Evolutionary conservation across 2,113 vertebrate species (phyloP), one percentile per base, ranked within the genome.

Genomic region (Ramphastos sulfuratus): DNA sequence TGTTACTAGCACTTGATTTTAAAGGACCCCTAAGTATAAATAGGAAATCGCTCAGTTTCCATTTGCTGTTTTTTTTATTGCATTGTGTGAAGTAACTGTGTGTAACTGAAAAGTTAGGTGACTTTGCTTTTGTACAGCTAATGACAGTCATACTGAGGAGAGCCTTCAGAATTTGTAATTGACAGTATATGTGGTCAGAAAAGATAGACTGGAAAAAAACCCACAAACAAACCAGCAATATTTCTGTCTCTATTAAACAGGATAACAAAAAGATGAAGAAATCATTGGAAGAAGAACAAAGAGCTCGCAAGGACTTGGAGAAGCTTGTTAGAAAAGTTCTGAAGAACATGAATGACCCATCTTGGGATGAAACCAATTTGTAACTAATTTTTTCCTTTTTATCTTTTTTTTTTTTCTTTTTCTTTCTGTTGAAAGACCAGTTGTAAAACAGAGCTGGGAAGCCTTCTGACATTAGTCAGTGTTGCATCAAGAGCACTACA

Each of bases 261-360:
- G 99, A 99, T 91, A 99, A 98, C 95, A 99, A 99, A 94, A 99
- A 99, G 98, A 99, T 99, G 98, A 99, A 99, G 96, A 98, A 98
- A 77, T 99, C 98, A 2, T 76, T 99, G 93, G 99, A 99, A 88
- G 99, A 99, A 85, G 99, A 99, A 84, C 99, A 99, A 95, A 98
- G 98, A 96, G 99, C 99, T 42, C 98, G 99, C 82, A 99, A 98
- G 96, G 99, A 99, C 94, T 97, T 99, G 82, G 99, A 99, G 82
- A 99, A 99, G 93, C 98, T 99, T 88, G 98, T 99, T 95, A 97
- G 98, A 95, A 99, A 98, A 90, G 98, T 99, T 88, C 94, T 99
- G 75, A 99, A 99, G 98, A 99, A 97, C 95, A 98, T 99, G 97
- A 99, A 99, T 21, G 99, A 99, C 95, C 98, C 98, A 17, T 98